These are phyloP conservation scores for Paracentrotus lividus DNA, from an alignment of 53 echinoderm and acorn worm species.

Conservation along the genomic window DNA sequence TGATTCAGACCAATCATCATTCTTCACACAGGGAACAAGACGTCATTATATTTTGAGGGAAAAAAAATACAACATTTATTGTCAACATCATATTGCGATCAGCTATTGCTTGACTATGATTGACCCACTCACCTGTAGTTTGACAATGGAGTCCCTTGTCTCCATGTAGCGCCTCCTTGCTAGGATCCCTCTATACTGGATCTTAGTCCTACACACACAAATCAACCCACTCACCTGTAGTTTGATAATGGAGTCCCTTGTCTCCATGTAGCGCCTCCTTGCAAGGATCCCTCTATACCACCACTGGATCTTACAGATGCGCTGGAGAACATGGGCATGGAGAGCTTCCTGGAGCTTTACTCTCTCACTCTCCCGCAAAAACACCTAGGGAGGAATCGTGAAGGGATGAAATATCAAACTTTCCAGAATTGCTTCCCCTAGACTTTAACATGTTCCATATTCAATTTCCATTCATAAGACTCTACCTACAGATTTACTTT, in stretches of 20 bases:
- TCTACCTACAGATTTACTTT: no score
- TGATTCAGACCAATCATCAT: not conserved
- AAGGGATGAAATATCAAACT: not conserved
- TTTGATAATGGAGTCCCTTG: constrained; percentile 78
- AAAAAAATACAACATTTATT: no score
- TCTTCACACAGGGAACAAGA: not conserved
- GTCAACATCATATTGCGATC: no score
- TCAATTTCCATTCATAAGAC: no score
- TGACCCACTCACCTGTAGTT: constrained; percentile 78
- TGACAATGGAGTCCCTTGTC: constrained; percentile 79
- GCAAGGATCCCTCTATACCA: constrained; percentile 90
- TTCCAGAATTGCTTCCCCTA: no score
- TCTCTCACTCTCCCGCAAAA: constrained; percentile 92
- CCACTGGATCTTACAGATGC: constrained; percentile 87
- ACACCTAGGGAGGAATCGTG: constrained; percentile 74
- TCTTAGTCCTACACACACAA: no score
- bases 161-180: constrained; percentile 85
- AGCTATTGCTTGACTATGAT: not conserved
- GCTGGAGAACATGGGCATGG: constrained; percentile 86
- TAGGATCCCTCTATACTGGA: constrained; percentile 86
- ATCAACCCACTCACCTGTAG: constrained; percentile 78
- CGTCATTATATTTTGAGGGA: not conserved
- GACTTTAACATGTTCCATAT: no score
- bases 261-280: constrained; percentile 84
- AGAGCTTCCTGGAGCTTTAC: constrained; percentile 95